Evolutionary conservation across 2,797 vertebrate species (phyloP).

Genomic region (Silurus aristotelis): DNA sequence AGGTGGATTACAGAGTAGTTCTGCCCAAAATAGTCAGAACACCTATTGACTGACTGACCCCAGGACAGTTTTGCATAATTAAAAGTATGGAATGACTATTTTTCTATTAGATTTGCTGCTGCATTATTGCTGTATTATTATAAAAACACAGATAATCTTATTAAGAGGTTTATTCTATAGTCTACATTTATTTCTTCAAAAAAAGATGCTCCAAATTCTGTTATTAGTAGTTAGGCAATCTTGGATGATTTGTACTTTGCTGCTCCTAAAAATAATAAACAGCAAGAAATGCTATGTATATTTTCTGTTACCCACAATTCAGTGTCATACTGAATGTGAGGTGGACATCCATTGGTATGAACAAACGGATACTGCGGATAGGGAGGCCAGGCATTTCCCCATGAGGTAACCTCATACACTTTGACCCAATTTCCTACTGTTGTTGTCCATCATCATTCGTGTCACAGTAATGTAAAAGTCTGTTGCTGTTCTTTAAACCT

Average conservation of each 20-base stretch:
- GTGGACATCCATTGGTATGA: background rate
- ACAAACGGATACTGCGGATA: background rate
- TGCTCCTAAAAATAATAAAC: background rate
- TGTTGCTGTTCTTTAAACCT: slow-evolving; percentile 5
- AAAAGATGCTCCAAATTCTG: background rate
- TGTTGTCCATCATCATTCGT: slow-evolving; percentile 2
- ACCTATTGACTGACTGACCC: background rate
- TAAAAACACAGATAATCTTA: background rate
- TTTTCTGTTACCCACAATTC: background rate
- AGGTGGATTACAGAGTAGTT: background rate
- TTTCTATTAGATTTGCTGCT: background rate
- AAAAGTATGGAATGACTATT: background rate
- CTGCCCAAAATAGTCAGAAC: background rate
- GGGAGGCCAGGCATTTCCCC: background rate
- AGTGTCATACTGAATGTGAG: background rate
- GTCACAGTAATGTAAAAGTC: background rate
- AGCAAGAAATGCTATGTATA: background rate
- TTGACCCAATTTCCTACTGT: slow-evolving; percentile 23
- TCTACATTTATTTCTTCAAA: background rate
- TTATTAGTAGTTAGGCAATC: background rate
- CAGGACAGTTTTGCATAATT: background rate
- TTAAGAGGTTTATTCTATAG: background rate
- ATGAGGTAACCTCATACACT: background rate
- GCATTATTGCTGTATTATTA: background rate
- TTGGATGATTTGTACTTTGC: background rate